These are phyloP conservation scores for Cromileptes altivelis DNA, from an alignment of 2,113 vertebrate genomes.

Conservation along the genomic window DNA sequence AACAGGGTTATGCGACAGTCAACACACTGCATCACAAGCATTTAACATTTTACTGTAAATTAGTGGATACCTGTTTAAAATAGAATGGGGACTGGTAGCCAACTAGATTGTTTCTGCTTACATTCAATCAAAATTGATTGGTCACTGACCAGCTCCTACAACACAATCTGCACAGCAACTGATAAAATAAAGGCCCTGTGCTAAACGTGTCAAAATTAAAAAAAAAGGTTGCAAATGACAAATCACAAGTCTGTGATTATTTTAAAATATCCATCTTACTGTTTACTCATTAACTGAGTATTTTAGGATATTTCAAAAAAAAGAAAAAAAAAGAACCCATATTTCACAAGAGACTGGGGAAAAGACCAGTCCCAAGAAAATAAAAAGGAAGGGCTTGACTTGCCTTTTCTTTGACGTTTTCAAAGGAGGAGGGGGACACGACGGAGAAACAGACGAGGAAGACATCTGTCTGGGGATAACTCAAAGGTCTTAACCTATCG, in stretches of 20 bases:
- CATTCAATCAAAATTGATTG: neutral
- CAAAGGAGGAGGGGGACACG: conserved; percentile 98
- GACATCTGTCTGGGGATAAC: conserved; percentile 99
- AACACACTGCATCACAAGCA: neutral
- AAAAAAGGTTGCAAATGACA: neutral
- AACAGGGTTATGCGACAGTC: neutral
- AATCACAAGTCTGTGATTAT: neutral
- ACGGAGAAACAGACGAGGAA: conserved; percentile 99
- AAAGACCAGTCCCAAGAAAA: neutral
- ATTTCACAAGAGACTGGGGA: neutral
- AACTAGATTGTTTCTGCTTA: neutral
- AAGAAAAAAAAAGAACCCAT: neutral
- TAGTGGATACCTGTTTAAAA: neutral
- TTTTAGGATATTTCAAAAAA: neutral
- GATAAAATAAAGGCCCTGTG: neutral
- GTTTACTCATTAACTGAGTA: neutral
- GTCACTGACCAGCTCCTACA: neutral
- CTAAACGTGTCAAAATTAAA: neutral
- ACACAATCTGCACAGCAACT: neutral
- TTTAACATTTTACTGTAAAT: neutral
- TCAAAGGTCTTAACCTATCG: conserved; percentile 98
- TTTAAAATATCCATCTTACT: neutral
- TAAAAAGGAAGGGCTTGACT: conserved; percentile 8
- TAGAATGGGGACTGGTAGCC: neutral
- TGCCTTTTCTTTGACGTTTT: conserved; percentile 99